Conservation (phyloP, 2,113 vertebrate species). For the Tympanuchus pallidicinctus region DNA sequence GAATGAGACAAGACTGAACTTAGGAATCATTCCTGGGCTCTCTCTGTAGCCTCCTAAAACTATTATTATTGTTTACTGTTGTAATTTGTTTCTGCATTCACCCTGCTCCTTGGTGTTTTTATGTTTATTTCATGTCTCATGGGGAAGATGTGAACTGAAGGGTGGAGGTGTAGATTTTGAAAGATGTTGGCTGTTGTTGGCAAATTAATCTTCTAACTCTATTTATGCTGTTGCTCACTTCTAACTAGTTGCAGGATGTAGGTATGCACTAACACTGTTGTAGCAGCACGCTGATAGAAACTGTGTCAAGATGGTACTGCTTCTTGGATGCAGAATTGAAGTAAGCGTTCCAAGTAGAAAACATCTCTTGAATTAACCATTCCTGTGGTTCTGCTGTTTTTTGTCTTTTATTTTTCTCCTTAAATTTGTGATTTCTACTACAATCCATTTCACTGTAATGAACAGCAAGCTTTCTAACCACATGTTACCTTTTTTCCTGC, state of each 20-base stretch:
- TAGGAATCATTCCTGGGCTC: not conserved
- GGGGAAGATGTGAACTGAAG: not conserved
- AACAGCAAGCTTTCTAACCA: conserved; percentile 61
- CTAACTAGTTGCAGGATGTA: conserved; percentile 58
- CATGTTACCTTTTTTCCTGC: conserved; percentile 71
- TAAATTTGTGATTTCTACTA: conserved; percentile 31
- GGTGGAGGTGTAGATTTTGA: conserved; percentile 26
- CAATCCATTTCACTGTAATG: not conserved
- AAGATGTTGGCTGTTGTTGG: conserved; percentile 56
- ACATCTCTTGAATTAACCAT: conserved; percentile 27
- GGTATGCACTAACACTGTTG: conserved; percentile 23
- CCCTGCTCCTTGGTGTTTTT: not conserved
- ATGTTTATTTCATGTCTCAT: not conserved
- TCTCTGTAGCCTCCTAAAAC: not conserved
- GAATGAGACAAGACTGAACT: not conserved
- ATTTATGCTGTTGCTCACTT: conserved; percentile 48
- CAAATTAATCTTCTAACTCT: conserved; percentile 4
- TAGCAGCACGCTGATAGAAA: conserved; percentile 25
- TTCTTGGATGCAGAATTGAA: conserved; percentile 29
- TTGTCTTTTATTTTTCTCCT: conserved; percentile 19
- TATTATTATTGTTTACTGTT: not conserved
- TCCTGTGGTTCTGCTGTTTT: not conserved
- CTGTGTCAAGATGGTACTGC: not conserved
- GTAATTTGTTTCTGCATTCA: not conserved
- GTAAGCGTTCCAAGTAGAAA: conserved; percentile 20